phyloP scores from a whole-genome alignment of 2,113 vertebrate genomes.

The Myiagra hebetior region DNA sequence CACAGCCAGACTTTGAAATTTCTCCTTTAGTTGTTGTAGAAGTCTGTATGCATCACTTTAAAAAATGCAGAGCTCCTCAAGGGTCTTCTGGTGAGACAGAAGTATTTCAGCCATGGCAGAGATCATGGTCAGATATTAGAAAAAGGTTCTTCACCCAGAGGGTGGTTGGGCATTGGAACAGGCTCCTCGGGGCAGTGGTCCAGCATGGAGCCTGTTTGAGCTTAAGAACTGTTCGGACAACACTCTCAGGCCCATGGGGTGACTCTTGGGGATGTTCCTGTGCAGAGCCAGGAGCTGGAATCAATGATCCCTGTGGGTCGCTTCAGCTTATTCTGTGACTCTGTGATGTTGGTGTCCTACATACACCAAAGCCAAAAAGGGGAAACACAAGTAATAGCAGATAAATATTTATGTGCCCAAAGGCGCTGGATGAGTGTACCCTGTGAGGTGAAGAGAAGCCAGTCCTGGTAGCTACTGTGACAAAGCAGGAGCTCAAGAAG shows the following conservation, averaged over 20 bases:
- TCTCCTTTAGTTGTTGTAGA: background rate
- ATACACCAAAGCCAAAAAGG: fast-evolving
- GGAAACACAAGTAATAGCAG: background rate
- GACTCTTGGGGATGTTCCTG: background rate
- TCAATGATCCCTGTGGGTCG: background rate
- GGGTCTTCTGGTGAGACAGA: background rate
- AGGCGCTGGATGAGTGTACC: background rate
- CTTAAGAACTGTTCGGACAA: background rate
- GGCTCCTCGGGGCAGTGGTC: background rate
- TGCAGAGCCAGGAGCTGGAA: background rate
- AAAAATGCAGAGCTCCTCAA: background rate
- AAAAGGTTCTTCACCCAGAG: background rate
- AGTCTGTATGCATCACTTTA: background rate
- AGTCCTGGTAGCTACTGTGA: background rate
- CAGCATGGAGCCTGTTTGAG: background rate
- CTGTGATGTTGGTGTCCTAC: fast-evolving
- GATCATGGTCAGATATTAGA: background rate
- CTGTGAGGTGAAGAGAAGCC: background rate
- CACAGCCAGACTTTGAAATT: background rate
- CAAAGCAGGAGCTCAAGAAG: background rate
- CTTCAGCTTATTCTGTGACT: background rate
- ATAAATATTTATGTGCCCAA: fast-evolving
- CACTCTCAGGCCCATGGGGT: background rate
- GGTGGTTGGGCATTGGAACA: background rate
- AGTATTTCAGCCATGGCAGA: background rate